Percentiles rank a stretch among this genome's conserved stretches.
phyloP scores from a whole-genome alignment of 2,888 invertebrate genomes.

The Apodemia hepburni region DNA sequence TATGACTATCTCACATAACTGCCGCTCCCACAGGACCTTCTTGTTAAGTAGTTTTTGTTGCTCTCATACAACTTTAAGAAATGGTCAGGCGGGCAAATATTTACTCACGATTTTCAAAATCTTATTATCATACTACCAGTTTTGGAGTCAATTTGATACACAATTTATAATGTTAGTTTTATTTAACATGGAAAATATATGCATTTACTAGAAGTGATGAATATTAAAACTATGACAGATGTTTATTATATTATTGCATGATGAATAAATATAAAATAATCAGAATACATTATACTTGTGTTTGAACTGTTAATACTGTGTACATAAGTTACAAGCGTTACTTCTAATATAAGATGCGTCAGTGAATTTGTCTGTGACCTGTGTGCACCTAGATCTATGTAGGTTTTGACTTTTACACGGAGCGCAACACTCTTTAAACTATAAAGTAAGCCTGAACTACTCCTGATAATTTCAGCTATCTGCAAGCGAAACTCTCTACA shows the following conservation, averaged over 20 bases:
- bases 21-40: slow-evolving; percentile 79
- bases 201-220: background rate
- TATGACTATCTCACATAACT: slow-evolving; percentile 50
- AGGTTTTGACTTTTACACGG: too few species aligned
- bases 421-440: too few species aligned
- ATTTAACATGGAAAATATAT: background rate
- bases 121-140: slow-evolving; percentile 66
- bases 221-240: background rate
- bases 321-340: background rate
- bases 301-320: slow-evolving; percentile 3
- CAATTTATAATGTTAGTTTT: slow-evolving; percentile 3
- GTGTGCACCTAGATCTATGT: too few species aligned
- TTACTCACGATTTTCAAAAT: slow-evolving; percentile 77
- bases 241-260: slow-evolving; percentile 3
- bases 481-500: too few species aligned
- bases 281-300: background rate
- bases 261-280: slow-evolving; percentile 1
- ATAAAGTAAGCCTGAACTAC: too few species aligned
- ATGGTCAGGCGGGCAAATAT: slow-evolving; percentile 77
- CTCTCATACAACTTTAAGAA: slow-evolving; percentile 65
- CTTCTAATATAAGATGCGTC: too few species aligned
- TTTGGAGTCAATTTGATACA: slow-evolving; percentile 16
- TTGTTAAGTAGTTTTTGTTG: slow-evolving; percentile 77
- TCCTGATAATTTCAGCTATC: too few species aligned
- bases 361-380: too few species aligned